Percentiles rank a stretch among this genome's conserved stretches.
Evolutionary conservation across 2,888 invertebrate genomes (phyloP).

Genomic region (Tethea ocularis): DNA sequence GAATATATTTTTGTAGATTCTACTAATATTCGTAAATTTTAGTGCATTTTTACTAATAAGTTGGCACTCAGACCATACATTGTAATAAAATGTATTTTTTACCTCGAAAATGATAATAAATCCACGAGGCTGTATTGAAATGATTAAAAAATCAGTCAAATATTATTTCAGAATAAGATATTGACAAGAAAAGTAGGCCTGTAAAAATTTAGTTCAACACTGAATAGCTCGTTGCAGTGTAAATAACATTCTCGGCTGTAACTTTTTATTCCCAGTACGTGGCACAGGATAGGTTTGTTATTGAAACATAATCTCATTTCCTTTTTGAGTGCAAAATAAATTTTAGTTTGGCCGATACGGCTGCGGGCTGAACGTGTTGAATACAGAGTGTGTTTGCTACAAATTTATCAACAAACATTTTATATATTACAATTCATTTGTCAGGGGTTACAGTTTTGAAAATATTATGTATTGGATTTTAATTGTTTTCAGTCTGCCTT

Average conservation of each 20-base stretch:
- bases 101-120: too few species aligned
- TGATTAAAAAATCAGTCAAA: not conserved
- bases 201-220: slow-evolving; percentile 15
- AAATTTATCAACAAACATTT: slow-evolving; percentile 41
- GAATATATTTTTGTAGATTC: too few species aligned
- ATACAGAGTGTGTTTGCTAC: slow-evolving; percentile 36
- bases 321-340: slow-evolving; percentile 62
- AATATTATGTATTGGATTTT: not conserved
- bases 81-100: too few species aligned
- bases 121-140: not conserved
- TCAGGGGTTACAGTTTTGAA: slow-evolving; percentile 1
- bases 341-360: slow-evolving; percentile 53
- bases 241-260: slow-evolving; percentile 44
- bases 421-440: slow-evolving; percentile 17
- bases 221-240: slow-evolving; percentile 25
- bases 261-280: slow-evolving; percentile 57
- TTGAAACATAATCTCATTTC: slow-evolving; percentile 70
- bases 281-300: slow-evolving; percentile 60
- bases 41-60: too few species aligned
- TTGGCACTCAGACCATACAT: too few species aligned
- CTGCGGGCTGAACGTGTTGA: slow-evolving; percentile 32
- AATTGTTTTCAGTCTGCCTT: not conserved
- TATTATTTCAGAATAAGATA: not conserved
- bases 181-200: not conserved
- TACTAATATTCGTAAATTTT: too few species aligned